A percentile compares a stretch with the other conserved stretches of the same genome.
phyloP scores from a whole-genome alignment of 2,888 invertebrate species.

The Melinaea marsaeus region DNA sequence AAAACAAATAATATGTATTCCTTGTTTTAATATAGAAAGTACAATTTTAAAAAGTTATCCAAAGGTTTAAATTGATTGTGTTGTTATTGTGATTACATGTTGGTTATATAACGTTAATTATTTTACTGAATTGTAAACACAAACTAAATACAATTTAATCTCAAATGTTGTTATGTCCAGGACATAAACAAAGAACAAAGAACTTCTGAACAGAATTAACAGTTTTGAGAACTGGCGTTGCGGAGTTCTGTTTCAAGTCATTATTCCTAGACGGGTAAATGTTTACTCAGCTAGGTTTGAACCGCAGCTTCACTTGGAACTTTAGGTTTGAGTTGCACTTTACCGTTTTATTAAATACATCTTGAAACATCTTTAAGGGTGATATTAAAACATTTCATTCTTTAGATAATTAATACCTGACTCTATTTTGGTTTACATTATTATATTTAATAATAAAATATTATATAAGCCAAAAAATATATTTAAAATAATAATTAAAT shows the following conservation, averaged over 20 bases:
- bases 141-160: constrained; percentile 4
- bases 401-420: no score
- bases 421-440: no score
- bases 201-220: constrained; percentile 46
- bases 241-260: constrained; percentile 42
- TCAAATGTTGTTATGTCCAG: constrained; percentile 23
- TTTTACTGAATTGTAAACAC: background rate
- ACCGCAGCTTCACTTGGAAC: background rate
- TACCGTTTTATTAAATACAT: background rate
- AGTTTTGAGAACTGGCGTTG: constrained; percentile 42
- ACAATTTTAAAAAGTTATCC: no score
- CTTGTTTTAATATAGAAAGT: background rate
- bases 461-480: no score
- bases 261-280: constrained; percentile 62
- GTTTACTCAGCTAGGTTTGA: constrained; percentile 45
- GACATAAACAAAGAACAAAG: constrained; percentile 32
- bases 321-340: background rate
- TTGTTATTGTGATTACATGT: no score
- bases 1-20: no score
- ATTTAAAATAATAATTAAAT: no score
- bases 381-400: no score
- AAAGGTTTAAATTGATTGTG: no score
- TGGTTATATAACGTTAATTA: no score
- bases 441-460: no score
- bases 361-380: no score